Conservation (phyloP, 2,113 vertebrate species). For the Speoplatyrhinus poulsoni region DNA sequence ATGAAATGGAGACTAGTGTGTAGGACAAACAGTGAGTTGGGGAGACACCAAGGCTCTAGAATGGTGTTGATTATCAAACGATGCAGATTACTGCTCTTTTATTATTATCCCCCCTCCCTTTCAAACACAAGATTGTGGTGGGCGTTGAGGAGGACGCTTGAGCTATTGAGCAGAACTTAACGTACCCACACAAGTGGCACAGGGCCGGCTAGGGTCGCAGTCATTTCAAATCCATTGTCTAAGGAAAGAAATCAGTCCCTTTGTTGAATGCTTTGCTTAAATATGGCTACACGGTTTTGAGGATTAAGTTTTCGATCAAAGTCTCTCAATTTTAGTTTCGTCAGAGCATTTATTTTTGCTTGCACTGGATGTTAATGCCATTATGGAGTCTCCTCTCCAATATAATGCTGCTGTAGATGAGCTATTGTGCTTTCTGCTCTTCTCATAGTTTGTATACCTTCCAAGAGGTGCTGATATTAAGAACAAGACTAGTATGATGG, state of each 20-base stretch:
- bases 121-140: slow-evolving; percentile 55
- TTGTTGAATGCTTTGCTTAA: slow-evolving; percentile 1
- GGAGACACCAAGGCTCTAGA: slow-evolving; percentile 61
- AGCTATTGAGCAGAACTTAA: slow-evolving; percentile 54
- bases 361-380: neutral
- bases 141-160: slow-evolving; percentile 59
- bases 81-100: slow-evolving; percentile 55
- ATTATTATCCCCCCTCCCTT: slow-evolving; percentile 29
- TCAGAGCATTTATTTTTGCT: too few species aligned
- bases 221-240: slow-evolving; percentile 39
- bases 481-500: slow-evolving; percentile 52
- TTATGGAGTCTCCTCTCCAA: slow-evolving; percentile 12
- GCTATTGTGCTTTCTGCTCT: slow-evolving; percentile 37
- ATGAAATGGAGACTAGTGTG: slow-evolving; percentile 45
- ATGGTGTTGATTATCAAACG: slow-evolving; percentile 68
- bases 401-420: slow-evolving; percentile 13
- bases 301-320: neutral
- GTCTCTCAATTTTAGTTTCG: neutral
- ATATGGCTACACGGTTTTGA: neutral
- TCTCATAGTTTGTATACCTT: slow-evolving; percentile 51
- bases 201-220: slow-evolving; percentile 35
- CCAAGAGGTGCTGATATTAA: slow-evolving; percentile 60
- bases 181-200: slow-evolving; percentile 40
- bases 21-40: slow-evolving; percentile 66
- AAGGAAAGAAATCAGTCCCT: slow-evolving; percentile 47